Evolutionary conservation across 2,888 invertebrate genomes (phyloP).

Genomic region (Eucera pruinosa): DNA sequence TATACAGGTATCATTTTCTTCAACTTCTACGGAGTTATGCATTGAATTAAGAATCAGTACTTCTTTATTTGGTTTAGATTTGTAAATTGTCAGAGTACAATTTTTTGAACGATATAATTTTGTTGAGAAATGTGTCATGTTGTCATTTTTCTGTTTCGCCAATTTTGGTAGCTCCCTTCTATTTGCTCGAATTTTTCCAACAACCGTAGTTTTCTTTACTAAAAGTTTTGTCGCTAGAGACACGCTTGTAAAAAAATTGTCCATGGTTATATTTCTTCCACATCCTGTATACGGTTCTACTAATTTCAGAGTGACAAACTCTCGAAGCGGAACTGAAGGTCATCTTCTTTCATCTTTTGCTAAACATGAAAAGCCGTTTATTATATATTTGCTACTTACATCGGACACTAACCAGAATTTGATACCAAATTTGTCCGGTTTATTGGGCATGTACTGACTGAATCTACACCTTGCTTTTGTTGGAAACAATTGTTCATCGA

Average conservation of each 20-base stretch:
- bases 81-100: too few species aligned
- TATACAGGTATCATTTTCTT: too few species aligned
- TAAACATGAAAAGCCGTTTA: not conserved
- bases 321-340: not conserved
- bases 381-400: not conserved
- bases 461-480: too few species aligned
- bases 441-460: not conserved
- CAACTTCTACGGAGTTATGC: too few species aligned
- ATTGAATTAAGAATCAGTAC: too few species aligned
- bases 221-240: constrained; percentile 9
- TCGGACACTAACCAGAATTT: not conserved
- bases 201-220: not conserved
- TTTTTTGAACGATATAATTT: too few species aligned
- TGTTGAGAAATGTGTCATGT: too few species aligned
- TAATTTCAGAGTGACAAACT: constrained; percentile 13
- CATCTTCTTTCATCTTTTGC: not conserved
- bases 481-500: too few species aligned
- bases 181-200: too few species aligned
- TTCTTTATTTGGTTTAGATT: too few species aligned
- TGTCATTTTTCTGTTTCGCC: too few species aligned
- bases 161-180: too few species aligned
- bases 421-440: not conserved
- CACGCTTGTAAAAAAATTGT: constrained; percentile 17
- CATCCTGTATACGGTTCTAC: not conserved
- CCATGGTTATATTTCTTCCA: constrained; percentile 12